These are phyloP conservation scores for Poliocrania exsul DNA, from an alignment of 2,797 vertebrate genomes.

Conservation along the genomic window DNA sequence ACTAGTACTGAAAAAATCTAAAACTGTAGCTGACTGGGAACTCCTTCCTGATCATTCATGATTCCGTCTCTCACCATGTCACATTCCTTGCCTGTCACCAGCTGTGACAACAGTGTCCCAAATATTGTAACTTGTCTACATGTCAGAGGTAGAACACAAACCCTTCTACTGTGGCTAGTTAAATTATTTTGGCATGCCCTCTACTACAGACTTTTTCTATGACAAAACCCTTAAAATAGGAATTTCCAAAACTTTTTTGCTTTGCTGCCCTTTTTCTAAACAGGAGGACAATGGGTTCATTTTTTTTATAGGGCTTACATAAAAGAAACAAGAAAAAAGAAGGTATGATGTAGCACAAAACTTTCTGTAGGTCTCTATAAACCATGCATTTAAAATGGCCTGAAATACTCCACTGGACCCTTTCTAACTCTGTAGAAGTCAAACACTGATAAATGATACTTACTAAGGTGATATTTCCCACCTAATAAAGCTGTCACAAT, in stretches of 20 bases:
- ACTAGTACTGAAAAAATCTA: not conserved
- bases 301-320: not conserved
- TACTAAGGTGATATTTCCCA: not conserved
- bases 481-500: not conserved
- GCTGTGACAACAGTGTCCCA: not conserved
- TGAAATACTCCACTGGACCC: not conserved
- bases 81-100: not conserved
- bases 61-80: not conserved
- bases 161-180: not conserved
- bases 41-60: not conserved
- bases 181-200: not conserved
- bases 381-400: not conserved
- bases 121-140: not conserved
- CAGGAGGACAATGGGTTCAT: not conserved
- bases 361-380: not conserved
- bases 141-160: not conserved
- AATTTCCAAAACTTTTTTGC: not conserved
- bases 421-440: not conserved
- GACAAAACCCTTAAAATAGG: not conserved
- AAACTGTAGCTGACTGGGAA: not conserved
- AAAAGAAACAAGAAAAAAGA: too few relatives aligned
- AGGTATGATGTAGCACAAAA: fast-evolving
- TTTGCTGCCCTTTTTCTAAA: not conserved
- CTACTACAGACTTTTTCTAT: not conserved
- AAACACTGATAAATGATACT: not conserved